phyloP scores from a whole-genome alignment of 1,140 invertebrate species.

The Plodia interpunctella region DNA sequence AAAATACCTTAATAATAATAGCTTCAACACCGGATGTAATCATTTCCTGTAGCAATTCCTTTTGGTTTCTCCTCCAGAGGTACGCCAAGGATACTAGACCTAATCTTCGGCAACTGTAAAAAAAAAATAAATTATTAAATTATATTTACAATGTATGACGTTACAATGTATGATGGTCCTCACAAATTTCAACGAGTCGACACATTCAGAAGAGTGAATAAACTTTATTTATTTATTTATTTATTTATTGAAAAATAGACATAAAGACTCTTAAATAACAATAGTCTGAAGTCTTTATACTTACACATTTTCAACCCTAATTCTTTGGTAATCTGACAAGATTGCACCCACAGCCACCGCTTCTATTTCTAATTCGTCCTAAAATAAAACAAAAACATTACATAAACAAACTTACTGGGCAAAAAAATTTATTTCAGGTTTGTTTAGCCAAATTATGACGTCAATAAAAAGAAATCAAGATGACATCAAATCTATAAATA shows the following conservation, averaged over 20 bases:
- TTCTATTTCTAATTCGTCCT: conserved; percentile 90
- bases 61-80: conserved; percentile 96
- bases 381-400: conserved; percentile 45
- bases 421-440: no score
- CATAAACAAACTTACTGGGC: no score
- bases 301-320: conserved; percentile 98
- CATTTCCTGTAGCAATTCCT: conserved; percentile 97
- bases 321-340: conserved; percentile 97
- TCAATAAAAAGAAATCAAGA: no score
- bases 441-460: no score
- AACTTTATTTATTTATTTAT: no score
- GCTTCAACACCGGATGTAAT: conserved; percentile 94
- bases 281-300: conserved; percentile 58
- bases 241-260: no score
- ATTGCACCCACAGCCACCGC: conserved; percentile 98
- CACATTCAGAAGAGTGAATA: no score
- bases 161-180: no score
- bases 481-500: no score
- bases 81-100: conserved; percentile 93
- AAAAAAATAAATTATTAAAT: conserved; percentile 19
- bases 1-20: conserved; percentile 91
- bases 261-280: no score
- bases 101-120: conserved; percentile 90
- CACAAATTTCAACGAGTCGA: no score
- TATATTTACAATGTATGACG: no score